phyloP scores from a whole-genome alignment of 1,140 invertebrate genomes.

The Whitmania pigra region DNA sequence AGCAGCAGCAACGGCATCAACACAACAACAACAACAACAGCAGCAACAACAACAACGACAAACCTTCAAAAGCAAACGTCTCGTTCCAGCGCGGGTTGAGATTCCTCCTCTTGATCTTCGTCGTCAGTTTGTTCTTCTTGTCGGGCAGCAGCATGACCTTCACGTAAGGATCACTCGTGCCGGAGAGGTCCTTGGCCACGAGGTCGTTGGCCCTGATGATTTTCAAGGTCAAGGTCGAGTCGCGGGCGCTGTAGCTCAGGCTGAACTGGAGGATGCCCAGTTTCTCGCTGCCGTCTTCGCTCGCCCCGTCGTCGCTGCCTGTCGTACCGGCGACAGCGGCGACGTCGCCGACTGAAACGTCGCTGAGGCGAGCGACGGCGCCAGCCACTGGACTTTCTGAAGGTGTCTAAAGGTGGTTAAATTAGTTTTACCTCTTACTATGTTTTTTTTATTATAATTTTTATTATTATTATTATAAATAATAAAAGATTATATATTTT shows the following conservation, averaged over 20 bases:
- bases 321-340: background rate
- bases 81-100: conserved; percentile 94
- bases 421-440: no score
- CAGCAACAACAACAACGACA: background rate
- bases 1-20: background rate
- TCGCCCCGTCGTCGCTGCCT: background rate
- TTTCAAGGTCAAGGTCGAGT: conserved; percentile 26
- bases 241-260: conserved; percentile 58
- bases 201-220: conserved; percentile 58
- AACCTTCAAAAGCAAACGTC: conserved; percentile 85
- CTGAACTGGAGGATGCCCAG: conserved; percentile 64
- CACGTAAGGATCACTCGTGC: conserved; percentile 54
- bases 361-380: no score
- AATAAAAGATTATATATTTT: no score
- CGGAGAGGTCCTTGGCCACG: conserved; percentile 66
- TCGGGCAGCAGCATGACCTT: conserved; percentile 79
- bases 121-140: conserved; percentile 70
- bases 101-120: conserved; percentile 86
- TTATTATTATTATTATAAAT: no score
- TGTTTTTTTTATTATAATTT: no score
- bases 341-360: no score
- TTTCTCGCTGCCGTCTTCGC: conserved; percentile 48
- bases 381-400: no score
- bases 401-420: no score
- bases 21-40: background rate